Evolutionary conservation across 1,140 invertebrate genomes (phyloP).

Genomic region (Drosophila lowei): DNA sequence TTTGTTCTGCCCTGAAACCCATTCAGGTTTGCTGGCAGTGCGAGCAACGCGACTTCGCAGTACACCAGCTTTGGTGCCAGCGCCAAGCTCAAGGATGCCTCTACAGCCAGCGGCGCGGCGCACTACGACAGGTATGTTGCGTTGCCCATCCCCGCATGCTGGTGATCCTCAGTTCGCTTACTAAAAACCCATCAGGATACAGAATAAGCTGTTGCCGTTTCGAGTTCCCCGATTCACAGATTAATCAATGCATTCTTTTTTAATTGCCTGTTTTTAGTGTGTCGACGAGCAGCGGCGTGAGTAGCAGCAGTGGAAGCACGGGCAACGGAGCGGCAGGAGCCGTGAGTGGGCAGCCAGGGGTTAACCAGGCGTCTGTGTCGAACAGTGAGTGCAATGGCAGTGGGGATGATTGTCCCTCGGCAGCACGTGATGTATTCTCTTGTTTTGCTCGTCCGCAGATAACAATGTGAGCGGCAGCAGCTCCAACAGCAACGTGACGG

Average conservation of each 20-base stretch:
- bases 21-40: conserved; percentile 75
- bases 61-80: conserved; percentile 82
- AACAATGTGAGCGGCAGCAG: conserved; percentile 75
- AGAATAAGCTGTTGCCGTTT: too few relatives aligned
- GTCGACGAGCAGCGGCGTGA: conserved; percentile 84
- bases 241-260: conserved; percentile 2
- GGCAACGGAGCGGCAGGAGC: conserved; percentile 73
- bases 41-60: conserved; percentile 79
- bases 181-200: conserved; percentile 17
- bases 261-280: conserved; percentile 56
- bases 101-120: conserved; percentile 58
- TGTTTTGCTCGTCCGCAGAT: conserved; percentile 9
- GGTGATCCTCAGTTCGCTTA: not conserved
- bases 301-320: conserved; percentile 83
- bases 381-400: conserved; percentile 79
- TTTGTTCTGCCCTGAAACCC: conserved; percentile 31
- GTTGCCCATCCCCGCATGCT: conserved; percentile 39
- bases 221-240: not conserved
- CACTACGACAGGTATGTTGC: conserved; percentile 81
- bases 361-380: conserved; percentile 83
- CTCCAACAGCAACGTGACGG: conserved; percentile 59
- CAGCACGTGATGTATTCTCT: not conserved
- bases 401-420: not conserved
- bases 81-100: conserved; percentile 79
- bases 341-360: conserved; percentile 55